Percentiles rank a stretch among this genome's conserved stretches.
Evolutionary conservation across 2,888 invertebrate genomes (phyloP).

Genomic region (Teleiodes luculella): DNA sequence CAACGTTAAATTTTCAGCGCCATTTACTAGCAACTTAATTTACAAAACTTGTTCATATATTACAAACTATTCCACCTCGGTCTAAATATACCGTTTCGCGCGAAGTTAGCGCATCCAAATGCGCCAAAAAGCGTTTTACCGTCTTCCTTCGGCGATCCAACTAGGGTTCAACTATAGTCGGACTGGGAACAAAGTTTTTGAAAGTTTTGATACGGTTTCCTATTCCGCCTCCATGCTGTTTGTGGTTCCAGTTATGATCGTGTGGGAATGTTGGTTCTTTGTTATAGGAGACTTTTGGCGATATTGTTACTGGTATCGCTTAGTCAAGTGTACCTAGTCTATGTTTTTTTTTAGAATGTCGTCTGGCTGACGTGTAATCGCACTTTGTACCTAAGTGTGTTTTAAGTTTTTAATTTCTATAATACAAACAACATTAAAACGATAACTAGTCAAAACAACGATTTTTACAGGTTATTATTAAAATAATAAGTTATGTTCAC

Average conservation of each 20-base stretch:
- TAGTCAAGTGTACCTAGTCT: no score
- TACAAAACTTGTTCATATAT: constrained; percentile 13
- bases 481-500: no score
- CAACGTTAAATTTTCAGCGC: neutral
- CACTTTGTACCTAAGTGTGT: no score
- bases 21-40: constrained; percentile 7
- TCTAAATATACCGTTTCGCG: constrained; percentile 15
- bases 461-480: no score
- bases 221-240: constrained; percentile 37
- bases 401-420: no score
- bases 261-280: constrained; percentile 8
- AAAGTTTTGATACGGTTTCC: constrained; percentile 53
- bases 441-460: no score
- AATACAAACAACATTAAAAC: no score
- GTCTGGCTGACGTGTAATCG: no score
- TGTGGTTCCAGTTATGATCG: constrained; percentile 31
- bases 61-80: constrained; percentile 12
- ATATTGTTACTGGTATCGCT: neutral
- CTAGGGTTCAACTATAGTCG: neutral
- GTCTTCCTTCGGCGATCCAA: constrained; percentile 1
- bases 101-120: constrained; percentile 35
- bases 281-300: neutral
- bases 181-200: constrained; percentile 34
- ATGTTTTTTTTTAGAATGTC: no score
- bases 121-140: constrained; percentile 31